Conservation (phyloP, 1,140 invertebrate species). For the Bactericera cockerelli region DNA sequence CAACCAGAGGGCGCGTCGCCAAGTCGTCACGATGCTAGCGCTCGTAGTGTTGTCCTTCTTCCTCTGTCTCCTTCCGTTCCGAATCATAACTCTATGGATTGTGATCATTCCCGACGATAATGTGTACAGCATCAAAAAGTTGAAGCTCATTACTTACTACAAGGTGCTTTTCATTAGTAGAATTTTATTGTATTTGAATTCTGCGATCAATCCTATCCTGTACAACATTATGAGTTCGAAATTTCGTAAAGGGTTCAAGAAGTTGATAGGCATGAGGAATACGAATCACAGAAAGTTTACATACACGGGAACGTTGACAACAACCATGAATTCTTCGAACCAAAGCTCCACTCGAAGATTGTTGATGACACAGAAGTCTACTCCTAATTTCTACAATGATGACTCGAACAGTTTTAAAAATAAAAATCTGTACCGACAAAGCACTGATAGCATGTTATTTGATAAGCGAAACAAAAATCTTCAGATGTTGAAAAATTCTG, state of each 20-base stretch:
- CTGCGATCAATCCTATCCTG: conserved; percentile 64
- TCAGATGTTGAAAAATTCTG: background rate
- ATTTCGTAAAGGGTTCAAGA: conserved; percentile 57
- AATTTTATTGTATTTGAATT: conserved; percentile 74
- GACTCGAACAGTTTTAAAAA: conserved; percentile 4
- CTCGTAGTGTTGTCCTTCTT: conserved; percentile 75
- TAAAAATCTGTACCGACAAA: conserved; percentile 11
- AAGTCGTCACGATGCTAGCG: conserved; percentile 65
- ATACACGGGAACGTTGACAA: conserved; percentile 19
- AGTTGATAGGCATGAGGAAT: conserved; percentile 36
- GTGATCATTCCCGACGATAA: conserved; percentile 43
- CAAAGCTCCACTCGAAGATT: conserved; percentile 14
- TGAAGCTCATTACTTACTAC: conserved; percentile 57
- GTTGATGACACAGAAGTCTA: conserved; percentile 1
- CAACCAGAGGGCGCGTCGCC: conserved; percentile 38
- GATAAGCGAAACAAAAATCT: conserved; percentile 27
- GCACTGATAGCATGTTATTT: conserved; percentile 27
- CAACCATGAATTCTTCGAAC: conserved; percentile 14
- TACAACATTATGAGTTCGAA: conserved; percentile 77
- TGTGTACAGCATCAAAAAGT: conserved; percentile 31
- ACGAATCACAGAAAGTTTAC: conserved; percentile 12
- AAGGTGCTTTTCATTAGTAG: conserved; percentile 64
- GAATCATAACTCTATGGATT: conserved; percentile 66
- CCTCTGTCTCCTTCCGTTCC: conserved; percentile 67
- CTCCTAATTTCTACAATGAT: background rate